Percentiles rank a stretch among this genome's conserved stretches.
Evolutionary conservation across 2,888 invertebrate species (phyloP).

Genomic region (Callyntrura sp.): DNA sequence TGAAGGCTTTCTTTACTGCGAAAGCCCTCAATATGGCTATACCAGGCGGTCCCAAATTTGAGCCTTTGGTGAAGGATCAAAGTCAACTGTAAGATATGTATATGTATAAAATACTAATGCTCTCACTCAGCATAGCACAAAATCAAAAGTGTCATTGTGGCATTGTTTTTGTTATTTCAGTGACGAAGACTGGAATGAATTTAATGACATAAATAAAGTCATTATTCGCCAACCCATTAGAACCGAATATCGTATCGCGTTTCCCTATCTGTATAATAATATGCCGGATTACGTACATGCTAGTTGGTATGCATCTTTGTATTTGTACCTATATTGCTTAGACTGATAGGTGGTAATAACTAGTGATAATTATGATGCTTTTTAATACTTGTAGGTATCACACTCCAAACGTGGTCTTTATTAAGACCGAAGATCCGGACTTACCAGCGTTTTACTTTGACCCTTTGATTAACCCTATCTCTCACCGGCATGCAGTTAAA

Average conservation of each 20-base stretch:
- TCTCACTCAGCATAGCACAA: no score
- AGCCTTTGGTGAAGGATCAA: conserved; percentile 99
- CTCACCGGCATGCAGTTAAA: conserved; percentile 95
- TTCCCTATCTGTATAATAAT: conserved; percentile 99
- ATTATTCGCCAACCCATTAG: conserved; percentile 99
- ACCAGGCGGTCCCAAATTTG: conserved; percentile 99
- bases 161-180: conserved; percentile 86
- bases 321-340: no score
- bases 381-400: conserved; percentile 93
- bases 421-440: conserved; percentile 99
- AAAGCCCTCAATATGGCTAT: conserved; percentile 99
- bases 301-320: conserved; percentile 91
- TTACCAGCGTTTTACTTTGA: conserved; percentile 99
- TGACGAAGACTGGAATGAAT: conserved; percentile 99
- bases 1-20: conserved; percentile 99
- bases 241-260: conserved; percentile 99
- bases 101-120: conserved; percentile 10
- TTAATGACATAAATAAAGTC: conserved; percentile 99
- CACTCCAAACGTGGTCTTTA: conserved; percentile 99
- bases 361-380: no score
- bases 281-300: conserved; percentile 99
- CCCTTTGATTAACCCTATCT: conserved; percentile 99
- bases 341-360: no score
- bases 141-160: conserved; percentile 7
- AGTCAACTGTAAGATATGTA: conserved; percentile 91